A percentile compares a stretch with the other conserved stretches of the same genome.
Conservation (phyloP, 2,888 invertebrate species). For the Hypomecis atomaria region DNA sequence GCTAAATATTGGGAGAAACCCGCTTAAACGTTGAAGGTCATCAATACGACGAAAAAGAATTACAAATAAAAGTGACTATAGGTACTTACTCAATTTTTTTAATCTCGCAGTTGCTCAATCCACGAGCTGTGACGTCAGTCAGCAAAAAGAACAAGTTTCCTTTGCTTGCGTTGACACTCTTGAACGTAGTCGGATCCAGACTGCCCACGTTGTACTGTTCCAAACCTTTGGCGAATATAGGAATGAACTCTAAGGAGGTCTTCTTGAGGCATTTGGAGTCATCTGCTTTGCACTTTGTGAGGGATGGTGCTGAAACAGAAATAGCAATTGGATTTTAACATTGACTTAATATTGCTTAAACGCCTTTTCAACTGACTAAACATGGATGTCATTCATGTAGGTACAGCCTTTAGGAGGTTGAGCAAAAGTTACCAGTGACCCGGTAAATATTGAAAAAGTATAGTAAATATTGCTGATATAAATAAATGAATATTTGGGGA, state of each 20-base stretch:
- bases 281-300: constrained; percentile 58
- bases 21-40: background rate
- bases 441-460: too few relatives aligned
- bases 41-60: background rate
- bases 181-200: constrained; percentile 58
- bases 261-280: constrained; percentile 62
- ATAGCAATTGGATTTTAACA: background rate
- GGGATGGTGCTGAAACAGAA: constrained; percentile 48
- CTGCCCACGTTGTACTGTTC: constrained; percentile 53
- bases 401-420: too few relatives aligned
- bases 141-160: constrained; percentile 53
- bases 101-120: constrained; percentile 55
- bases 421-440: too few relatives aligned
- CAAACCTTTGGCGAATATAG: constrained; percentile 54
- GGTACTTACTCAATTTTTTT: constrained; percentile 58
- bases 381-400: too few relatives aligned
- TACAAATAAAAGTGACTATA: background rate
- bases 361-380: background rate
- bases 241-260: constrained; percentile 48
- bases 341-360: background rate
- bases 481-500: too few relatives aligned
- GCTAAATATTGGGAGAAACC: too few relatives aligned
- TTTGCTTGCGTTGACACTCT: constrained; percentile 58
- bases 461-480: too few relatives aligned
- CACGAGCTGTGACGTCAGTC: constrained; percentile 51